Percentiles rank a stretch among this genome's conserved stretches.
Conservation (phyloP, 2,113 vertebrate genomes). For the Turnix velox region DNA sequence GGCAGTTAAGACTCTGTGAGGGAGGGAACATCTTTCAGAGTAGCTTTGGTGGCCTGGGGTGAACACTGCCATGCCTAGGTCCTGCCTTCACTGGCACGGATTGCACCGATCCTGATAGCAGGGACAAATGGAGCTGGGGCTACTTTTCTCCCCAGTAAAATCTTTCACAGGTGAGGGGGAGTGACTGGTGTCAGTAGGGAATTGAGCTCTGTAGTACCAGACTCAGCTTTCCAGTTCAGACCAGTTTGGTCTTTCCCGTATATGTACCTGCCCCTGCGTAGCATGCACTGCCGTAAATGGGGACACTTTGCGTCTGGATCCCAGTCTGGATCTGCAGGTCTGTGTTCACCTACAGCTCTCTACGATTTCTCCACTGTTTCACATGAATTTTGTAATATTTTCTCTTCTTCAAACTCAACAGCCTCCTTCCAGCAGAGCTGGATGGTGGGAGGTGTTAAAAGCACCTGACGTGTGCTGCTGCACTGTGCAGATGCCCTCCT, state of each 20-base stretch:
- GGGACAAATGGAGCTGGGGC: not conserved
- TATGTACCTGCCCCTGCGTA: not conserved
- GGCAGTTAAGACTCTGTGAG: not conserved
- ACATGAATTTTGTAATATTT: not conserved
- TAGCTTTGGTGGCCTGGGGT: not conserved
- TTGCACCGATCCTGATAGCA: not conserved
- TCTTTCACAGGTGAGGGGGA: not conserved
- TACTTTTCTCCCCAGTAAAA: not conserved
- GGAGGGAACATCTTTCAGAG: not conserved
- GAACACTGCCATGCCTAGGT: rapidly evolving
- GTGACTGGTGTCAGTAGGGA: not conserved
- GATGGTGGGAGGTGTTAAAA: not conserved
- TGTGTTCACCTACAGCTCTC: not conserved
- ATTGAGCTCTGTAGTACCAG: not conserved
- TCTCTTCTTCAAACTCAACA: not conserved
- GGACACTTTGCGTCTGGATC: not conserved
- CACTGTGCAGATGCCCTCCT: rapidly evolving
- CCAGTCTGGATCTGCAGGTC: not conserved
- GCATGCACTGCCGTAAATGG: not conserved
- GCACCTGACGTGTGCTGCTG: not conserved
- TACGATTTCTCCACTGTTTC: not conserved
- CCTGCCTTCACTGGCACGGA: not conserved
- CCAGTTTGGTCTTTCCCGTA: not conserved
- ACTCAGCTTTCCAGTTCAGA: not conserved
- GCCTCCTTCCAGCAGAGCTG: not conserved